Percentiles rank a stretch among this genome's conserved stretches.
These are phyloP conservation scores for Apantesis nais DNA, from an alignment of 2,888 invertebrate species.

Conservation along the genomic window DNA sequence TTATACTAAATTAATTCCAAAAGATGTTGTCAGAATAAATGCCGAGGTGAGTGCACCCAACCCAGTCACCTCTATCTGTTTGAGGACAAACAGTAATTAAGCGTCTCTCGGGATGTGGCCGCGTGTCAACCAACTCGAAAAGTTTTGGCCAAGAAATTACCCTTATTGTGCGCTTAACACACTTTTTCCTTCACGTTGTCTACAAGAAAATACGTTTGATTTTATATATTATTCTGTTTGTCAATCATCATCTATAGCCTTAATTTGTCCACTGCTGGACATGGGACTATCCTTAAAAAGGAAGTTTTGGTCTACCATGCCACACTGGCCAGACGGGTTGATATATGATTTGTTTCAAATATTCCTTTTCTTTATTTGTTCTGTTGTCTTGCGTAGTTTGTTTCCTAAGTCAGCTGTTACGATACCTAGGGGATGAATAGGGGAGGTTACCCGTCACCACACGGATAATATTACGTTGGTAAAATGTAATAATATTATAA, in stretches of 20 bases:
- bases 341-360: too few species aligned
- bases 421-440: too few species aligned
- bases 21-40: not conserved
- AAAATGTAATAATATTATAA: not conserved
- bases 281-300: too few species aligned
- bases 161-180: not conserved
- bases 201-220: not conserved
- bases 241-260: too few species aligned
- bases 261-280: too few species aligned
- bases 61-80: slow-evolving; percentile 28
- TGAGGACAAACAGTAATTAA: slow-evolving; percentile 33
- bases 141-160: slow-evolving; percentile 8
- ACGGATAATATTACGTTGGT: not conserved
- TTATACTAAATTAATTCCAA: not conserved
- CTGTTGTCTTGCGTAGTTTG: too few species aligned
- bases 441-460: too few species aligned
- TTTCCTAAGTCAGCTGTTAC: too few species aligned
- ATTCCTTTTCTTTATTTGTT: too few species aligned
- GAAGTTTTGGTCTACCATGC: too few species aligned
- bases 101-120: slow-evolving; percentile 23
- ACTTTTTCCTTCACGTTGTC: not conserved
- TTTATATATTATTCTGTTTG: not conserved
- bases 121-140: slow-evolving; percentile 12
- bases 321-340: too few species aligned
- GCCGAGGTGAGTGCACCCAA: slow-evolving; percentile 15